Evolutionary conservation across 2,888 invertebrate species (phyloP).

Genomic region (Scaptomyza polygonia): DNA sequence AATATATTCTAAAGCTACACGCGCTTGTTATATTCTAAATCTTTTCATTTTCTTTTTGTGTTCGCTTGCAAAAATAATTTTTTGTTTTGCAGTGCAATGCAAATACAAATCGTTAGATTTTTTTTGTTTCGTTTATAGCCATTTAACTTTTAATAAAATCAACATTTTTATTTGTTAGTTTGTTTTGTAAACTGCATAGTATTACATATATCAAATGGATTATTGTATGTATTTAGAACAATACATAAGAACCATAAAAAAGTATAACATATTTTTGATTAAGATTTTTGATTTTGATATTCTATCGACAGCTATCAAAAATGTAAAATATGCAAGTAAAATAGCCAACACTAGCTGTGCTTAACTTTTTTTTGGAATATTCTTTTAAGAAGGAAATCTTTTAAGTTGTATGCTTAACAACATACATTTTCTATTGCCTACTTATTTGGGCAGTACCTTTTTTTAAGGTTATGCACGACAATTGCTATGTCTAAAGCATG

Average conservation of each 20-base stretch:
- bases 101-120: neutral
- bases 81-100: neutral
- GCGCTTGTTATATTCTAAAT: conserved; percentile 12
- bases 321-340: too few species aligned
- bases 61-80: neutral
- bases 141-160: neutral
- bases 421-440: conserved; percentile 42
- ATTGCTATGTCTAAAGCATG: neutral
- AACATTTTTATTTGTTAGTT: neutral
- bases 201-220: neutral
- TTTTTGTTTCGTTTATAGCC: neutral
- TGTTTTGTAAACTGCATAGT: neutral
- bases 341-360: too few species aligned
- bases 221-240: neutral
- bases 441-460: conserved; percentile 31
- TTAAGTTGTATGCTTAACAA: too few species aligned
- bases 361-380: too few species aligned
- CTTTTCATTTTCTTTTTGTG: neutral
- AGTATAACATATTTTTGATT: neutral
- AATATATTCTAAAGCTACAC: conserved; percentile 31
- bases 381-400: too few species aligned
- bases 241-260: neutral
- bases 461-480: conserved; percentile 4
- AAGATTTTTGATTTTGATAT: too few species aligned
- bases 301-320: too few species aligned